These are phyloP conservation scores for Cirrhinus mrigala DNA, from an alignment of 2,797 vertebrate genomes.

Conservation along the genomic window DNA sequence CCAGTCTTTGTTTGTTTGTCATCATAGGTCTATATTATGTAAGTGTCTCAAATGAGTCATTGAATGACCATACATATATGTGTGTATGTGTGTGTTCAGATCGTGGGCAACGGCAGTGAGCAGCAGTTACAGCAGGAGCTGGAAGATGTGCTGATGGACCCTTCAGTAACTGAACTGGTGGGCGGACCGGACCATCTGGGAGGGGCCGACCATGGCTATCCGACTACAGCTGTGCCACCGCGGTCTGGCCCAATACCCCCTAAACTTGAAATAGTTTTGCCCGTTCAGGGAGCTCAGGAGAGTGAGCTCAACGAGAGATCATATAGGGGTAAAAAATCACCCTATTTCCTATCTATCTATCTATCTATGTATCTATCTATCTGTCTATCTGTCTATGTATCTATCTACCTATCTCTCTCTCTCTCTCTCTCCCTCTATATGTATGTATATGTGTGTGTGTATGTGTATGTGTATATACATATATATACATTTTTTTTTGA, in stretches of 20 bases:
- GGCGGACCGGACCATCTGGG: slow-evolving; percentile 76
- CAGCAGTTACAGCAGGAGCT: slow-evolving; percentile 95
- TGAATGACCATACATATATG: slow-evolving; percentile 36
- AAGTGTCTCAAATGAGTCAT: slow-evolving; percentile 33
- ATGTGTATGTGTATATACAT: too few species aligned
- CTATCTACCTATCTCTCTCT: too few species aligned
- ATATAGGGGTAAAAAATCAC: slow-evolving; percentile 72
- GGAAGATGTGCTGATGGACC: slow-evolving; percentile 97
- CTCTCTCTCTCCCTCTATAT: too few species aligned
- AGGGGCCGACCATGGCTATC: slow-evolving; percentile 75
- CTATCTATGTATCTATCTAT: too few species aligned
- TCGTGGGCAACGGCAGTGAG: slow-evolving; percentile 98
- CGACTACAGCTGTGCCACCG: slow-evolving; percentile 77
- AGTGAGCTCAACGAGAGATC: slow-evolving; percentile 84
- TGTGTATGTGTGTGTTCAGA: slow-evolving; percentile 78
- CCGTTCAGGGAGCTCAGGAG: slow-evolving; percentile 90
- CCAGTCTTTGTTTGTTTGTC: neutral
- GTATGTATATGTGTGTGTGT: too few species aligned
- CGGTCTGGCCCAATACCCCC: slow-evolving; percentile 78
- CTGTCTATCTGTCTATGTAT: too few species aligned
- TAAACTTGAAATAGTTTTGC: slow-evolving; percentile 91
- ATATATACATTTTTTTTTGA: too few species aligned
- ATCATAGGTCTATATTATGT: slow-evolving; percentile 43
- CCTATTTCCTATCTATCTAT: too few species aligned
- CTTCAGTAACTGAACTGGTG: slow-evolving; percentile 80